phyloP scores from a whole-genome alignment of 1,140 invertebrate species.

The Diabrotica virgifera region DNA sequence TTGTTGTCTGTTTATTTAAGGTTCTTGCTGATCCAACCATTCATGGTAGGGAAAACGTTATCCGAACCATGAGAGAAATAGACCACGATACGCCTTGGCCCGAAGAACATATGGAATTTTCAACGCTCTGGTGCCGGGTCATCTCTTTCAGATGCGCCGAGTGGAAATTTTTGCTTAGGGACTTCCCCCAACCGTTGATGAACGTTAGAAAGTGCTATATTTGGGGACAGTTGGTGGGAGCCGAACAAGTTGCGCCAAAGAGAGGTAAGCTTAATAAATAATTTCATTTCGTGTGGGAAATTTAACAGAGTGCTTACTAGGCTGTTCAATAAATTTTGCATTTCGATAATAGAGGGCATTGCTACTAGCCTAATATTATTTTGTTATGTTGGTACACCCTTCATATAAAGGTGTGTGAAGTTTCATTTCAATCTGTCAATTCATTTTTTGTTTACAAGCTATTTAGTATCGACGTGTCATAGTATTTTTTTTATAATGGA shows the following conservation, averaged over 20 bases:
- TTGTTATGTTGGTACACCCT: too few relatives aligned
- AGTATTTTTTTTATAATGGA: too few relatives aligned
- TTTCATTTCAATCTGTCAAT: too few relatives aligned
- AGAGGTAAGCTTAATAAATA: slow-evolving; percentile 56
- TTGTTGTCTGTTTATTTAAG: slow-evolving; percentile 48
- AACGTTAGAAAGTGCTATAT: slow-evolving; percentile 79
- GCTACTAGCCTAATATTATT: too few relatives aligned
- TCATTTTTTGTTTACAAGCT: too few relatives aligned
- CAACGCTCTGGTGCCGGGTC: slow-evolving; percentile 88
- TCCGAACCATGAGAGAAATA: slow-evolving; percentile 71
- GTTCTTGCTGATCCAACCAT: slow-evolving; percentile 77
- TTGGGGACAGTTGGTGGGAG: slow-evolving; percentile 87
- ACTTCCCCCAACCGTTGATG: slow-evolving; percentile 92
- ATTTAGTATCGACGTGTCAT: too few relatives aligned
- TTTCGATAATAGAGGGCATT: too few relatives aligned
- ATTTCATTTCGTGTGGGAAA: neutral
- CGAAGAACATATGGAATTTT: slow-evolving; percentile 85
- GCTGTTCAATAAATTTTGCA: too few relatives aligned
- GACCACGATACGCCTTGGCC: slow-evolving; percentile 88
- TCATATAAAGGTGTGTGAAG: too few relatives aligned
- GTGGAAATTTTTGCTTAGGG: slow-evolving; percentile 87
- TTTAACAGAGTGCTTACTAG: too few relatives aligned
- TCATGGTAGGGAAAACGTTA: slow-evolving; percentile 77
- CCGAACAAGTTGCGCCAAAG: slow-evolving; percentile 79
- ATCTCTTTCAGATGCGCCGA: slow-evolving; percentile 76